Evolutionary conservation across 2,797 vertebrate genomes (phyloP).

Genomic region (Nasua narica): DNA sequence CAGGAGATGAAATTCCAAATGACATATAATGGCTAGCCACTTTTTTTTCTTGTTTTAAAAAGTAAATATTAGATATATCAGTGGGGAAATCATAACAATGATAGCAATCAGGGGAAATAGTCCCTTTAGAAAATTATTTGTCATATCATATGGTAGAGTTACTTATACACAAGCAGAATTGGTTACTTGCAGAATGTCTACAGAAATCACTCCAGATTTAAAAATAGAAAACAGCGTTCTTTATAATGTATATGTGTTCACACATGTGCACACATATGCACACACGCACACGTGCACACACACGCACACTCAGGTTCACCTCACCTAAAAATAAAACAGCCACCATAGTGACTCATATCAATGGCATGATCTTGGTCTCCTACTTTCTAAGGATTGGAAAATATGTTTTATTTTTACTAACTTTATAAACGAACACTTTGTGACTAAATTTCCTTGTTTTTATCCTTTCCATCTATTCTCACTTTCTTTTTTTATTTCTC

Average conservation of each 20-base stretch:
- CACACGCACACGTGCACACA: accelerated
- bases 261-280: not conserved
- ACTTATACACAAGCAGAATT: not conserved
- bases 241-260: not conserved
- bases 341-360: not conserved
- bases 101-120: not conserved
- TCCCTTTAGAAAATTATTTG: not conserved
- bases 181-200: not conserved
- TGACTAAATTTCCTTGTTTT: not conserved
- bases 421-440: not conserved
- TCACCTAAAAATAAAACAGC: not conserved
- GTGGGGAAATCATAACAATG: not conserved
- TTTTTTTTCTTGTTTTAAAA: not conserved
- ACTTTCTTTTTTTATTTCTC: not conserved
- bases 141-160: not conserved
- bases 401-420: not conserved
- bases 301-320: not conserved
- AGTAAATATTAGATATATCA: not conserved
- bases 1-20: not conserved
- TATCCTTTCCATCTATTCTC: not conserved
- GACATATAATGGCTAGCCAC: not conserved
- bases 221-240: not conserved
- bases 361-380: not conserved
- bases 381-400: not conserved
- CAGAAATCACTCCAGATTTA: not conserved